Base-by-base conservation (phyloP, 2,113 vertebrate species). In the Onychostruthus taczanowskii region DNA sequence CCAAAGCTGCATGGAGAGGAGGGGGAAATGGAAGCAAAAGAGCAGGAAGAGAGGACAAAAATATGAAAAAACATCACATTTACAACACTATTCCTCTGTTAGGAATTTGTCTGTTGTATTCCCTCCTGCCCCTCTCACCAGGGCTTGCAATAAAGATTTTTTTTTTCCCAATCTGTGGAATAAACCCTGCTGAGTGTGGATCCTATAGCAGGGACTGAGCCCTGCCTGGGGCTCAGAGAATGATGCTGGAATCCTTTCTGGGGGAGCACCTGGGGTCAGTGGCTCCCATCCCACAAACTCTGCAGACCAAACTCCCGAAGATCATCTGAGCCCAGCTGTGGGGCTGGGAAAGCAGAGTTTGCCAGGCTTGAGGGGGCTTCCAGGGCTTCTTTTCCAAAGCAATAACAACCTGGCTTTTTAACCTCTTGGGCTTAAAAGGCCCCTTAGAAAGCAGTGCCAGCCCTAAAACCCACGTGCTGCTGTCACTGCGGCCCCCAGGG, bases 301-400 rank as follows among this genome's bases (percentile, higher is more conserved):
- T 74, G 31, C 46, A 6, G 22, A 11, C 7, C 26, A 62, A 23
- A 9, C 3, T 21, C 13, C 31, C 61, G 24, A 5, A 72, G 10
- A 5, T 21, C 4, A 1, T 11, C 46, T 24, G 2, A 16, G 53
- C 46, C 2, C 9, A 15, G 16, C 33, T 6, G 1, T 7, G 39
- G 59, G 59, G 11, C 23, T 43, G 49, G 39, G 66, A 68, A 55
- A 35, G 33, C 47, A 59, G 58, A 72, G 31, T 0, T 0, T 35
- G 11, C 28, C 5, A 6, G 19, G 26, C 39, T 47, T 44, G 28
- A 53, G 43, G 63, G 24, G 44, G 5, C 21, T 88, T 39, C 52
- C 37, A 85, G 67, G 44, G 37, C 13, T 85, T 16, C 16, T 62
- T 49, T 73, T 35, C 53, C 79, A 79, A 59, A 76, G 49, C 23